These are phyloP conservation scores for Drosophila ambigua DNA, from an alignment of 1,140 invertebrate genomes.

Conservation along the genomic window DNA sequence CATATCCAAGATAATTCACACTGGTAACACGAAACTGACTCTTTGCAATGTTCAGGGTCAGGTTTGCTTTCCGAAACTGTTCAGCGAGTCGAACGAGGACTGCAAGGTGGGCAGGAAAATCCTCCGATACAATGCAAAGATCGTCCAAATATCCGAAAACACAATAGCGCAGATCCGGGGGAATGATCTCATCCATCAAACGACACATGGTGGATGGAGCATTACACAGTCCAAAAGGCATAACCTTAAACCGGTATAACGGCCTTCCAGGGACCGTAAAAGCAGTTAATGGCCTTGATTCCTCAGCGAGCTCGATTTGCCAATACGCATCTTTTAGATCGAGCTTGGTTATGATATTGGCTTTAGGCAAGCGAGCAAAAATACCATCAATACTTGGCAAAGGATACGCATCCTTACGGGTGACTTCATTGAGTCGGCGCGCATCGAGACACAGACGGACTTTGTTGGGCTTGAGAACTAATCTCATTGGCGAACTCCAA, in stretches of 20 bases:
- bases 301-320: constrained; percentile 42
- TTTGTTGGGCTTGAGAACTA: no score
- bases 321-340: constrained; percentile 29
- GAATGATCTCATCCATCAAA: constrained; percentile 33
- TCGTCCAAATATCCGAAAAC: constrained; percentile 1
- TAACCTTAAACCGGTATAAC: constrained; percentile 51
- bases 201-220: constrained; percentile 32
- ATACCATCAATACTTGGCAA: neutral
- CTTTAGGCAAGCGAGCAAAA: neutral
- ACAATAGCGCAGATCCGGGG: constrained; percentile 52
- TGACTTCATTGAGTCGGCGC: no score
- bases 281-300: constrained; percentile 73
- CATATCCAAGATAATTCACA: neutral
- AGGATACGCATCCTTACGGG: neutral
- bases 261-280: constrained; percentile 68
- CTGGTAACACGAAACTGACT: constrained; percentile 3
- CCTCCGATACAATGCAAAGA: no score
- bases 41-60: neutral
- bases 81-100: neutral
- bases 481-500: no score
- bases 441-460: no score
- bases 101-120: no score
- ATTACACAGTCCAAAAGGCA: constrained; percentile 37
- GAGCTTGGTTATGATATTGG: no score
- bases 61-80: constrained; percentile 6